phyloP scores from a whole-genome alignment of 2,888 invertebrate genomes.

The Eupithecia subfuscata region DNA sequence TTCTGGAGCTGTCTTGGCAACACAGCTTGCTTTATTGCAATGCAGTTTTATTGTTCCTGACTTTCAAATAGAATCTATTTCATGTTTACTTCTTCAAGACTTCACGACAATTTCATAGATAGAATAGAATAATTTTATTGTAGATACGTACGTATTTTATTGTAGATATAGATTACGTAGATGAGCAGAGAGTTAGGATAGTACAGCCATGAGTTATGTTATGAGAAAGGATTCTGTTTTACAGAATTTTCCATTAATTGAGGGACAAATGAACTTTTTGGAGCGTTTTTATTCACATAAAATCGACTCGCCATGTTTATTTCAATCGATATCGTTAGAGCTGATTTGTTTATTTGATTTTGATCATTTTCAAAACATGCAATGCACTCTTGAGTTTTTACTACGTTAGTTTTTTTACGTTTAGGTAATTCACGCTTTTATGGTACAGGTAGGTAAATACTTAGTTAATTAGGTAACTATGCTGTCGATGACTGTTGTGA shows the following conservation, averaged over 20 bases:
- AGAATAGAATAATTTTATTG: too few species aligned
- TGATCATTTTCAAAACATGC: too few species aligned
- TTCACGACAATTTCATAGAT: neutral
- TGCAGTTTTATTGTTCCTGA: neutral
- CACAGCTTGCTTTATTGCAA: neutral
- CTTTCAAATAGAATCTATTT: neutral
- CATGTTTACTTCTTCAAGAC: neutral
- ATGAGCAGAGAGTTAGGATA: too few species aligned
- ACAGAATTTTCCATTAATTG: neutral
- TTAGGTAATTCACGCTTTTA: too few species aligned
- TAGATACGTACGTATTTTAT: too few species aligned
- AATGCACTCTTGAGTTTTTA: too few species aligned
- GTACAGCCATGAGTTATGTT: neutral
- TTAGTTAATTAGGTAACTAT: neutral
- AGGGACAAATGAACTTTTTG: neutral
- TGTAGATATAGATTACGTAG: too few species aligned
- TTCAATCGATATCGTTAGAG: too few species aligned
- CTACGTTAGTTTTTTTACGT: too few species aligned
- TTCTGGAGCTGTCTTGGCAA: neutral
- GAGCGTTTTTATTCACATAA: neutral
- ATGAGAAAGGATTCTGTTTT: neutral
- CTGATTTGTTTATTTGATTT: neutral
- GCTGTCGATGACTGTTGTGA: neutral
- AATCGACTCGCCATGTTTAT: neutral
- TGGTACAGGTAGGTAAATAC: too few species aligned